Base-by-base conservation (phyloP, 2,797 vertebrate genomes). In the Tapera naevia region DNA sequence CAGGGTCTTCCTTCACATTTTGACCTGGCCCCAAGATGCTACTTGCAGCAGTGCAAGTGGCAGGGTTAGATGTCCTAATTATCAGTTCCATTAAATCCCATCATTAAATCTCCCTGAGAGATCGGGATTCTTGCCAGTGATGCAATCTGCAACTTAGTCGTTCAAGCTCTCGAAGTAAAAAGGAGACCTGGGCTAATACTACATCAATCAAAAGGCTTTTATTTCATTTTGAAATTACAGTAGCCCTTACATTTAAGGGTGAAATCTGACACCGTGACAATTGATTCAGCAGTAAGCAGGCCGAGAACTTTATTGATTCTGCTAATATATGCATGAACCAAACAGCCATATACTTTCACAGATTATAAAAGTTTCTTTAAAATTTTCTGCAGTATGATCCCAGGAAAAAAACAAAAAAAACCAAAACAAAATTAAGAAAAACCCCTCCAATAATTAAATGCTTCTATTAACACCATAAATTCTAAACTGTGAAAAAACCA, bases 391-490 rank as follows among this genome's bases (percentile, higher is more conserved):
- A 45, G 21, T 39, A 72, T 25, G 13, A 72, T 17, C 1, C 35
- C 14, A 10, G 10, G 0, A 4, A 8, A 4, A 8, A 1, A 2
- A 8, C 15, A 48, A 15, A 11, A 7, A 5, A 9, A 53, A 21
- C 1, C 11, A 17, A 62, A 43, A 15, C 11, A 10, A 65, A 50
- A 19, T 12, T 12, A 17, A 69, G 7, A 19, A 48, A 19, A n/a
- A 46, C 13, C 8, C 24, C 51, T n/a, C 25, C 25, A 61, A n/a
- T 13, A 64, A 51, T 18, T 56, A 11, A 67, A 18, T 32, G 1
- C 33, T 75, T 76, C 5, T 82, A 28, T 76, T 51, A 48, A 51
- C 16, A 39, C 2, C 32, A 5, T 33, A 74, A 73, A 28, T 11
- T 57, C 8, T 7, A 86, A 89, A 64, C 11, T 62, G 17, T 60